phyloP scores from a whole-genome alignment of 2,888 invertebrate species.

The Platycheirus rosarum region DNA sequence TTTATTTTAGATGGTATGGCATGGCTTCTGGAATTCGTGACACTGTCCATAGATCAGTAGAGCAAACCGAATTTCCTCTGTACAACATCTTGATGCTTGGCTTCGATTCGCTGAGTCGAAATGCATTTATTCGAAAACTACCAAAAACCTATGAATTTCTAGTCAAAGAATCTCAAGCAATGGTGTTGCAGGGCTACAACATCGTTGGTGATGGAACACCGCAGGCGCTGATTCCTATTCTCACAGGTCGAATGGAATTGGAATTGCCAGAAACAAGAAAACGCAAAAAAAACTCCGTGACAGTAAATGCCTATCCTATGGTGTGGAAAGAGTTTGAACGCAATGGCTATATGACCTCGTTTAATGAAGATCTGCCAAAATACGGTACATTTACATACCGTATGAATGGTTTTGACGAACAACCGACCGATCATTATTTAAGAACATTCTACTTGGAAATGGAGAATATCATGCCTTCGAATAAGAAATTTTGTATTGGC shows the following conservation, averaged over 20 bases:
- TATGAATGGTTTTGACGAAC: constrained; percentile 91
- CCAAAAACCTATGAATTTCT: constrained; percentile 89
- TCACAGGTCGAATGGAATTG: constrained; percentile 93
- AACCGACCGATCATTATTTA: constrained; percentile 96
- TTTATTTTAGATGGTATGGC: constrained; percentile 86
- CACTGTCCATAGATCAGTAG: constrained; percentile 79
- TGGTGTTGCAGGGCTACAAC: constrained; percentile 90
- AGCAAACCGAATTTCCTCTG: constrained; percentile 74
- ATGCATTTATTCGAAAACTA: constrained; percentile 90
- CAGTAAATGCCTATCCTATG: constrained; percentile 91
- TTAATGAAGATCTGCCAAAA: constrained; percentile 92
- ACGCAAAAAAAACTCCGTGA: constrained; percentile 85
- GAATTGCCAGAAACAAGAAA: constrained; percentile 94
- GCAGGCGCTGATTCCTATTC: constrained; percentile 92
- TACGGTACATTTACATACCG: constrained; percentile 95
- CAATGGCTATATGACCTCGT: constrained; percentile 90
- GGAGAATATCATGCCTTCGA: constrained; percentile 84
- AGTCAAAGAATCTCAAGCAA: constrained; percentile 85
- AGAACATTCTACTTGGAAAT: constrained; percentile 90
- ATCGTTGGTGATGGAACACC: constrained; percentile 95
- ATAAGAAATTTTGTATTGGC: constrained; percentile 87
- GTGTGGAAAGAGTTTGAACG: constrained; percentile 91
- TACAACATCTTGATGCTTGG: constrained; percentile 92
- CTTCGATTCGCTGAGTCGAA: constrained; percentile 93
- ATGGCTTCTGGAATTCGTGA: constrained; percentile 85